phyloP scores from a whole-genome alignment of 2,888 invertebrate species.

The Drosophila mayaguana region DNA sequence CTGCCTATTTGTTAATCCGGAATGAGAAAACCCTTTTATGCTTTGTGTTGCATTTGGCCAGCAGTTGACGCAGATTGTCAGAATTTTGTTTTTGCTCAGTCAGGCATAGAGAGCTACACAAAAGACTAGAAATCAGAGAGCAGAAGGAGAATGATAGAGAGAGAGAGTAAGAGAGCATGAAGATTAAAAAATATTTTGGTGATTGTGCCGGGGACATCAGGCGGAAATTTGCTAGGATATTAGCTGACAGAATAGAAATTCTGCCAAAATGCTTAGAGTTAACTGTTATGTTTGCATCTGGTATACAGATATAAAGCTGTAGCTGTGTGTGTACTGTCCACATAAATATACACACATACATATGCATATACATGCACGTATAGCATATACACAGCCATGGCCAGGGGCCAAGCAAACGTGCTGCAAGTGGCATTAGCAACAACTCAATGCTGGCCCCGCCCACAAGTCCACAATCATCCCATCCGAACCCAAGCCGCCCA shows the following conservation, averaged over 20 bases:
- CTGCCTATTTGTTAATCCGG: background rate
- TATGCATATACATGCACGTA: background rate
- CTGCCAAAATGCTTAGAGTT: slow-evolving; percentile 52
- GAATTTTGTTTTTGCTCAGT: slow-evolving; percentile 31
- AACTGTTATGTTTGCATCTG: slow-evolving; percentile 30
- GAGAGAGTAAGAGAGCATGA: background rate
- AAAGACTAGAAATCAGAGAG: slow-evolving; percentile 16
- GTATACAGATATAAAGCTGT: slow-evolving; percentile 7
- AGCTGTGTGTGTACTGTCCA: slow-evolving; percentile 16
- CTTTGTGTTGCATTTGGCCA: slow-evolving; percentile 14
- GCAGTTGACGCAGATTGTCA: slow-evolving; percentile 13
- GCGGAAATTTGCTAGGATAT: slow-evolving; percentile 65
- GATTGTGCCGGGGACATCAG: slow-evolving; percentile 18
- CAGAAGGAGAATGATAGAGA: background rate
- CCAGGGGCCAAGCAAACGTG: slow-evolving; percentile 32
- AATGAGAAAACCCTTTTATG: background rate
- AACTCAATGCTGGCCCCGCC: slow-evolving; percentile 25
- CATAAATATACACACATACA: slow-evolving; percentile 1
- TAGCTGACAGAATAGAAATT: slow-evolving; percentile 45
- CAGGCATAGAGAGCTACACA: slow-evolving; percentile 24
- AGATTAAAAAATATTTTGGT: slow-evolving; percentile 1
- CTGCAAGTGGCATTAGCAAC: slow-evolving; percentile 43
- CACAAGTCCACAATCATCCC: background rate
- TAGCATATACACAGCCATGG: slow-evolving; percentile 23
- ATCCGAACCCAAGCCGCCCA: background rate